These are phyloP conservation scores for Nyctibius grandis DNA, from an alignment of 2,797 vertebrate species.

Conservation along the genomic window DNA sequence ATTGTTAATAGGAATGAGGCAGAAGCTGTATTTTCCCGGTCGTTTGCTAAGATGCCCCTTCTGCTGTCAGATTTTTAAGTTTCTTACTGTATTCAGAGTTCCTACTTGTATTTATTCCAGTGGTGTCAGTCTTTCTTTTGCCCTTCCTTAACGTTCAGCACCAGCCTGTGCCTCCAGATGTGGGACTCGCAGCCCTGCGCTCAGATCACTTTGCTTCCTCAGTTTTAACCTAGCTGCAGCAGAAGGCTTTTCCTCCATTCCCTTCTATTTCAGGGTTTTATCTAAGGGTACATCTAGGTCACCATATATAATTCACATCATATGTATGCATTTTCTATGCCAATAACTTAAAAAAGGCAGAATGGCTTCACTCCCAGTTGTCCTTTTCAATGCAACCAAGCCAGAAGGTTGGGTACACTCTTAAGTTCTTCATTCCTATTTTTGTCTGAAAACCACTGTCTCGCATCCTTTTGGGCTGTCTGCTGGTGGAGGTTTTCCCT, in stretches of 20 bases:
- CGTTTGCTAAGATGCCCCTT: background rate
- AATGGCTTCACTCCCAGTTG: background rate
- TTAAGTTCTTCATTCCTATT: background rate
- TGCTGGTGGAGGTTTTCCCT: background rate
- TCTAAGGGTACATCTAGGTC: background rate
- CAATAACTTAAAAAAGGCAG: background rate
- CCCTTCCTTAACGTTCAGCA: background rate
- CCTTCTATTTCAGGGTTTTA: background rate
- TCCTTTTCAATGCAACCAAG: background rate
- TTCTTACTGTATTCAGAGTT: background rate
- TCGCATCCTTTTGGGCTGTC: background rate
- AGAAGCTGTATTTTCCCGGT: background rate
- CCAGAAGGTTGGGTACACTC: background rate
- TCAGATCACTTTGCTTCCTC: background rate
- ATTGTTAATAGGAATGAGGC: background rate
- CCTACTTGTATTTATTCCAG: background rate
- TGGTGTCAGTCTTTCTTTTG: background rate
- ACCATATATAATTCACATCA: rapidly evolving
- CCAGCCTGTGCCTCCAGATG: rapidly evolving
- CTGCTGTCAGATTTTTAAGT: background rate
- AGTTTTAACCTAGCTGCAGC: background rate
- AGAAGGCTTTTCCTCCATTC: background rate
- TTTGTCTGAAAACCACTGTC: background rate
- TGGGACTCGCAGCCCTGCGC: background rate
- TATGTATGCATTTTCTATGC: background rate